Conservation (phyloP, 2,888 invertebrate genomes). For the Invenusta paracnida region DNA sequence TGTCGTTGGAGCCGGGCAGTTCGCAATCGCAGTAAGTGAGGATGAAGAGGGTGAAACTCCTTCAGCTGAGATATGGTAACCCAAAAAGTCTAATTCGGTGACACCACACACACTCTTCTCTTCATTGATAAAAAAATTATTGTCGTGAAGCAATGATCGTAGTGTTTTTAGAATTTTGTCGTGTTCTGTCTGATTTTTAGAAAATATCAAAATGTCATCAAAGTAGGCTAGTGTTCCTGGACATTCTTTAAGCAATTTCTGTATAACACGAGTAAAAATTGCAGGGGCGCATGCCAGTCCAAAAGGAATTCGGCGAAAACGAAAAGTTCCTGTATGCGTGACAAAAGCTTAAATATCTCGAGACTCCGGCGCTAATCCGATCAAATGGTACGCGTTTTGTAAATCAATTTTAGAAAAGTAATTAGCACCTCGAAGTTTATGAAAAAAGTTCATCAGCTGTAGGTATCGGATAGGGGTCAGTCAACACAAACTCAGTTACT, state of each 20-base stretch:
- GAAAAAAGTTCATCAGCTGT: constrained; percentile 19
- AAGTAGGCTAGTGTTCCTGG: constrained; percentile 5
- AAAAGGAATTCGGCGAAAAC: constrained; percentile 16
- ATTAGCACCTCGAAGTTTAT: neutral
- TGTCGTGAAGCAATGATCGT: neutral
- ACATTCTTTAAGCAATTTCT: neutral
- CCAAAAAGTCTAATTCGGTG: constrained; percentile 35
- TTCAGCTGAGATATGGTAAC: neutral
- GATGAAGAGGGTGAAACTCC: constrained; percentile 9
- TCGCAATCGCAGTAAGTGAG: neutral
- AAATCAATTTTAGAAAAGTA: constrained; percentile 19
- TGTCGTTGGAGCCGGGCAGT: neutral
- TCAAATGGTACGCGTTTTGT: neutral
- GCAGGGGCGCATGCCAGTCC: constrained; percentile 15
- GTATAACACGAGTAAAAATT: neutral
- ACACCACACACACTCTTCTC: neutral
- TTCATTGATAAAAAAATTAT: constrained; percentile 2
- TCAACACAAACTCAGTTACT: neutral
- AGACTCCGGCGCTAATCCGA: constrained; percentile 1
- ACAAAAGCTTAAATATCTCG: neutral
- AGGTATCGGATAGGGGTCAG: neutral
- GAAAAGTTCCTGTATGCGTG: neutral
- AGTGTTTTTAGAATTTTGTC: neutral
- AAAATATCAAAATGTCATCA: constrained; percentile 32
- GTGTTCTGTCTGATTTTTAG: neutral